Conservation (phyloP, 2,113 vertebrate species). For the Odontophorus gujanensis region DNA sequence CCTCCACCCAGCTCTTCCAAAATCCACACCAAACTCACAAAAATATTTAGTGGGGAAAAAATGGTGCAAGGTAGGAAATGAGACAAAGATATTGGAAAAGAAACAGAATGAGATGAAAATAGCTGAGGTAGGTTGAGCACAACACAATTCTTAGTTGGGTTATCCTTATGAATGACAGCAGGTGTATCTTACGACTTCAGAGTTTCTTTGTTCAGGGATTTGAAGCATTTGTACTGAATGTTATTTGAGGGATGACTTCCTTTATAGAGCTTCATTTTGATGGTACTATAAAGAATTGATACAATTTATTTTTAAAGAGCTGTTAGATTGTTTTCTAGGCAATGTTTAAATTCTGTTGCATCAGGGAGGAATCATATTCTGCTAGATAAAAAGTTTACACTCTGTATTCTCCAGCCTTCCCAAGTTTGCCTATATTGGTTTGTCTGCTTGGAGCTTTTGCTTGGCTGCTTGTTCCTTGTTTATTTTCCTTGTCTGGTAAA, state of each 20-base stretch:
- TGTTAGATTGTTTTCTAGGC: not conserved
- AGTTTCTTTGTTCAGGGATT: not conserved
- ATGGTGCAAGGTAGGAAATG: accelerated
- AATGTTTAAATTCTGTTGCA: not conserved
- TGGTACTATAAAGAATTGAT: not conserved
- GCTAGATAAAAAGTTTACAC: not conserved
- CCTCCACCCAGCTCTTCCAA: not conserved
- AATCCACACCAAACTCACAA: not conserved
- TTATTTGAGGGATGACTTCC: not conserved
- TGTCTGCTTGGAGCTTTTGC: not conserved
- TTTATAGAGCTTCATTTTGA: not conserved
- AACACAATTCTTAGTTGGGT: not conserved
- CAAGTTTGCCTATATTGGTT: not conserved
- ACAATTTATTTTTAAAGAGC: not conserved
- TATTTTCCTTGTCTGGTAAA: constrained; percentile 13
- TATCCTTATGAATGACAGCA: not conserved
- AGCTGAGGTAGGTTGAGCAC: not conserved
- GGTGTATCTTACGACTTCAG: not conserved
- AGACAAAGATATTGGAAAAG: not conserved
- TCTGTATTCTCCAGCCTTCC: not conserved
- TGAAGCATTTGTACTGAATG: not conserved
- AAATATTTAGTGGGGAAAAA: not conserved
- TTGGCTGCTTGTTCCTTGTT: not conserved
- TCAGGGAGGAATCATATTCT: not conserved
- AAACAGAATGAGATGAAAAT: not conserved